Percentiles rank a stretch among this genome's conserved stretches.
Evolutionary conservation across 2,113 vertebrate genomes (phyloP).

Genomic region (Pituophis catenifer): DNA sequence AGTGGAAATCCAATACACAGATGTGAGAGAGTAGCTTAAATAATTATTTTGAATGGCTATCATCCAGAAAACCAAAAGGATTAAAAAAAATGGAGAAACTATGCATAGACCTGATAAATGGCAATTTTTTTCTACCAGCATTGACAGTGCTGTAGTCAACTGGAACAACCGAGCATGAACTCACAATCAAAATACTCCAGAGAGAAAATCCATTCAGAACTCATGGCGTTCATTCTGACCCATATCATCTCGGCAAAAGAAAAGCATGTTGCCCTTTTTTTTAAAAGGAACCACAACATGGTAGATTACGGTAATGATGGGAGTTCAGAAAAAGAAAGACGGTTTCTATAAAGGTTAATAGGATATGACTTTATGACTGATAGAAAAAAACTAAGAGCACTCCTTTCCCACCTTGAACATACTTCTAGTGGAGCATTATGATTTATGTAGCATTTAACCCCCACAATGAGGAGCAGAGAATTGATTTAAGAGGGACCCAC

Average conservation of each 20-base stretch:
- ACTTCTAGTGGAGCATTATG: not conserved
- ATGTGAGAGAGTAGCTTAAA: not conserved
- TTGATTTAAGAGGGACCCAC: slow-evolving; percentile 19
- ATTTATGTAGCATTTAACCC: slow-evolving; percentile 24
- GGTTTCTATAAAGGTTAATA: slow-evolving; percentile 10
- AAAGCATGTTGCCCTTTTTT: not conserved
- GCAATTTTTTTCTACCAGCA: not conserved
- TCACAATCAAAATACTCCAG: not conserved
- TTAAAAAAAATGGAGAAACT: not conserved
- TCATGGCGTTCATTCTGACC: not conserved
- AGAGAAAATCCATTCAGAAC: not conserved
- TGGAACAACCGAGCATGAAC: not conserved
- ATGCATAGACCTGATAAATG: not conserved
- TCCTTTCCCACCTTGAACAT: slow-evolving; percentile 11
- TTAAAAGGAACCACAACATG: not conserved
- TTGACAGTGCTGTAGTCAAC: not conserved
- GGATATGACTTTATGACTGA: slow-evolving; percentile 6
- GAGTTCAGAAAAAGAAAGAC: not conserved
- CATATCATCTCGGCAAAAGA: not conserved
- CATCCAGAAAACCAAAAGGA: not conserved
- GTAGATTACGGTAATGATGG: not conserved
- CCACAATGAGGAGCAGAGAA: slow-evolving; percentile 9
- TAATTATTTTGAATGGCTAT: not conserved
- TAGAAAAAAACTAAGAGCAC: not conserved
- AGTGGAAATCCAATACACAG: not conserved